These are phyloP conservation scores for Galago senegalensis DNA, from an alignment of 2,797 vertebrate genomes.

Conservation along the genomic window DNA sequence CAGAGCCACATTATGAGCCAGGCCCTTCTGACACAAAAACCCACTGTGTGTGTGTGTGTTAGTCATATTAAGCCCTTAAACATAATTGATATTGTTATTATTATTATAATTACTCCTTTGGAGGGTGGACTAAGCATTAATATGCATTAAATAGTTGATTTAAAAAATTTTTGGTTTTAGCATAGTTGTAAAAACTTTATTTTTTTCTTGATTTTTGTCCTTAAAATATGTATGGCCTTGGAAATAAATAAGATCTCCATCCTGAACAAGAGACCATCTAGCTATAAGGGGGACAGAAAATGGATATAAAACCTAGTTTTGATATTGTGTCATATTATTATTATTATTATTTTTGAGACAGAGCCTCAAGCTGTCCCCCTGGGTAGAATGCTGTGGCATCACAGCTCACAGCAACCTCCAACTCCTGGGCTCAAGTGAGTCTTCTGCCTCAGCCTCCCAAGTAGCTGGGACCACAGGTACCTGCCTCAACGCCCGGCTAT, in stretches of 20 bases:
- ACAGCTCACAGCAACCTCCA: too few relatives aligned
- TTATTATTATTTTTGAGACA: too few relatives aligned
- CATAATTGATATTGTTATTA: slow-evolving; percentile 61
- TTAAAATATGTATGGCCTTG: slow-evolving; percentile 32
- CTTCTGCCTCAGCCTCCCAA: too few relatives aligned
- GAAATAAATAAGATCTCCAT: not conserved
- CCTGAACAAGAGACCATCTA: slow-evolving; percentile 47
- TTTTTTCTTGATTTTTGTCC: slow-evolving; percentile 46
- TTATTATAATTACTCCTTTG: slow-evolving; percentile 59
- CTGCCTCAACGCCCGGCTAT: too few relatives aligned
- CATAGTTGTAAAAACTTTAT: slow-evolving; percentile 40
- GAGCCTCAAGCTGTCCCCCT: too few relatives aligned
- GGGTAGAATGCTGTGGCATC: too few relatives aligned
- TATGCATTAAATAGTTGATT: slow-evolving; percentile 67
- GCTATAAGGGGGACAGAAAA: not conserved
- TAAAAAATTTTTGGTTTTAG: slow-evolving; percentile 46
- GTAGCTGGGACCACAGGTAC: too few relatives aligned
- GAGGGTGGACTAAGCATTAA: too few relatives aligned
- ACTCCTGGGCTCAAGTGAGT: too few relatives aligned
- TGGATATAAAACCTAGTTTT: not conserved
- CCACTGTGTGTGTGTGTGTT: not conserved
- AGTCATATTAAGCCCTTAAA: slow-evolving; percentile 57
- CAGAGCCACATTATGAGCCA: not conserved
- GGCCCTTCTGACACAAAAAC: not conserved
- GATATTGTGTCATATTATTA: not conserved